Evolutionary conservation across 2,797 vertebrate species (phyloP), one percentile per base, ranked within the genome.

Genomic region (Moxostoma hubbsi): DNA sequence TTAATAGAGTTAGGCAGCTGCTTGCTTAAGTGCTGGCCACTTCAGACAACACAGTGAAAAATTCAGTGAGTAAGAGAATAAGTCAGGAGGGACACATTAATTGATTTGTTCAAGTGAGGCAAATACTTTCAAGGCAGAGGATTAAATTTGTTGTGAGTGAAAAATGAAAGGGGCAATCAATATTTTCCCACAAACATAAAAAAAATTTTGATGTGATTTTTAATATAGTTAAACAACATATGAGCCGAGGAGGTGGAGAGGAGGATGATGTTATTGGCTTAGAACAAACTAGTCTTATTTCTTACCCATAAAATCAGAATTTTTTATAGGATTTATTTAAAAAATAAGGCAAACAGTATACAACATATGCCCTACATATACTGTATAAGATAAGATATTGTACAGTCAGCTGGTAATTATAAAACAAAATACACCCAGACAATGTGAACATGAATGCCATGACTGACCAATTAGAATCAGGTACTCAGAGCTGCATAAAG

Each of bases 1-100:
- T 63, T 82, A 78, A 82, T 73, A 68, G 66, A 64, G 75, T 82
- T 82, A 69, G 70, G 43, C 75, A 68, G 71, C 13, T 51, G 49
- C 55, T 47, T 43, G 66, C 62, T 77, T 78, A 73, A 73, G 49
- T 59, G 75, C 62, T 47, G 71, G 16, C 50, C 69, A 70, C 54
- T 67, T 68, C 36, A 73, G 75, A 73, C 50, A 47, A 51, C 55
- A 69, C n/a, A 73, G 63, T 9, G 49, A 67, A 74, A 67, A 62
- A 59, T 72, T 36, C 59, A 59, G 64, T 7, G 12, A 58, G 24
- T 67, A 13, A 68, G 55, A 13, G 46, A 68, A 12, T 55, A 64
- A 50, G 53, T 72, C 59, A 72, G 43, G 45, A 73, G 69, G 68
- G 77, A 64, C 68, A 43, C 50, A 66, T 77, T 69, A 36, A 79